Conservation (phyloP, 2,888 invertebrate genomes). For the Diarsia mendica region DNA sequence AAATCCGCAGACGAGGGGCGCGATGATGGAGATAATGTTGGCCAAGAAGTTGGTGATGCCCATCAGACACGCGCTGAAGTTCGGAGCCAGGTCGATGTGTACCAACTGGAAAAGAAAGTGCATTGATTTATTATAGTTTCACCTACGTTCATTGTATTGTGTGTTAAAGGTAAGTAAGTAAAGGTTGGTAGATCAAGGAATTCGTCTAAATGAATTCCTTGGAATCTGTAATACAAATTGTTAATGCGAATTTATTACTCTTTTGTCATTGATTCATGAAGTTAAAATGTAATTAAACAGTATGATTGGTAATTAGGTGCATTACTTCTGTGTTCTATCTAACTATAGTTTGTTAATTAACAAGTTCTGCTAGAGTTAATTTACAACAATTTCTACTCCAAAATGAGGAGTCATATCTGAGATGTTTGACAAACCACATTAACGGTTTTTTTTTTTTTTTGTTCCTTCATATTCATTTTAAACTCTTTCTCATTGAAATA, state of each 20-base stretch:
- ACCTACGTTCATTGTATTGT: background rate
- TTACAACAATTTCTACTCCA: background rate
- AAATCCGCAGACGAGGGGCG: slow-evolving; percentile 93
- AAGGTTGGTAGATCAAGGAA: background rate
- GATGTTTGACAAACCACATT: background rate
- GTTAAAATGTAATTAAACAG: too few relatives aligned
- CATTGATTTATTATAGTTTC: background rate
- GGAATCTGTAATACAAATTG: background rate
- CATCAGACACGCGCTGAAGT: slow-evolving; percentile 95
- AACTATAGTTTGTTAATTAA: background rate
- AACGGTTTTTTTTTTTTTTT: background rate
- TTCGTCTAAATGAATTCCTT: too few relatives aligned
- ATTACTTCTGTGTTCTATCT: too few relatives aligned
- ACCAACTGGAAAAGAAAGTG: slow-evolving; percentile 89
- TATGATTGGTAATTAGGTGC: background rate
- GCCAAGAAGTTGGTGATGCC: slow-evolving; percentile 95
- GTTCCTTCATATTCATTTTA: background rate
- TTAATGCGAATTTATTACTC: background rate
- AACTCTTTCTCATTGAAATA: background rate
- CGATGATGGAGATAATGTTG: slow-evolving; percentile 94
- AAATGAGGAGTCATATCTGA: background rate
- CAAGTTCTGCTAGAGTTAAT: background rate
- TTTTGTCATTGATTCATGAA: background rate
- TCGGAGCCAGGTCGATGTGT: slow-evolving; percentile 95
- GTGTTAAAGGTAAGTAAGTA: background rate